Evolutionary conservation across 2,888 invertebrate genomes (phyloP).

Genomic region (Sipha maydis): DNA sequence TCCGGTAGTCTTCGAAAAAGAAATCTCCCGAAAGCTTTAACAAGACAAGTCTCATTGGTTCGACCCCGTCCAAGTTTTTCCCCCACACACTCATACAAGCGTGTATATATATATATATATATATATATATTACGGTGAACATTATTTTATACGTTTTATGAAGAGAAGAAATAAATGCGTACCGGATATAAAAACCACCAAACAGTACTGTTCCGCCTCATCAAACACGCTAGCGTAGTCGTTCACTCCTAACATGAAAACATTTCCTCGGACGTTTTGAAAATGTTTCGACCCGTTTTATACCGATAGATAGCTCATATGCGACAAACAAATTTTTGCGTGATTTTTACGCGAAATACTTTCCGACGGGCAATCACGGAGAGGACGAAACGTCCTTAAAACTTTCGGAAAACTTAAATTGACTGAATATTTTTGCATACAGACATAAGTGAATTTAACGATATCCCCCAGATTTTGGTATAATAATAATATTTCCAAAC

Average conservation of each 20-base stretch:
- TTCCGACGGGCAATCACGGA: background rate
- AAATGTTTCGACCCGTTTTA: slow-evolving; percentile 44
- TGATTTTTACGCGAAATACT: background rate
- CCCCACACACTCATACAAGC: background rate
- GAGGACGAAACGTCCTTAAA: background rate
- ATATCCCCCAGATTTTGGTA: background rate
- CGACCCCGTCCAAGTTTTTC: slow-evolving; percentile 47
- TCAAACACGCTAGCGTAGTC: slow-evolving; percentile 19
- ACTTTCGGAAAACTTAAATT: slow-evolving; percentile 15
- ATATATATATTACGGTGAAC: slow-evolving; percentile 30
- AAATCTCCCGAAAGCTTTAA: slow-evolving; percentile 56
- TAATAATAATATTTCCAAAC: slow-evolving; percentile 1
- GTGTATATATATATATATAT: background rate
- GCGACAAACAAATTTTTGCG: slow-evolving; percentile 13
- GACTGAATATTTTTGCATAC: background rate
- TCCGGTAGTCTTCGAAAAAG: slow-evolving; percentile 52
- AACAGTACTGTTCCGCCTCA: slow-evolving; percentile 54
- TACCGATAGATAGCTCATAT: slow-evolving; percentile 7
- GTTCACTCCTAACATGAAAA: slow-evolving; percentile 45
- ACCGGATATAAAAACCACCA: slow-evolving; percentile 58
- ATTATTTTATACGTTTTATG: slow-evolving; percentile 58
- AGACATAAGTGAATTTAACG: background rate
- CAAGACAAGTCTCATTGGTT: slow-evolving; percentile 35
- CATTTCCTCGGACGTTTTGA: slow-evolving; percentile 54
- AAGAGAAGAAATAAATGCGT: slow-evolving; percentile 58